Percentiles rank a stretch among this genome's conserved stretches.
Evolutionary conservation across 2,888 invertebrate genomes (phyloP).

Genomic region (Asteroscopus sphinx): DNA sequence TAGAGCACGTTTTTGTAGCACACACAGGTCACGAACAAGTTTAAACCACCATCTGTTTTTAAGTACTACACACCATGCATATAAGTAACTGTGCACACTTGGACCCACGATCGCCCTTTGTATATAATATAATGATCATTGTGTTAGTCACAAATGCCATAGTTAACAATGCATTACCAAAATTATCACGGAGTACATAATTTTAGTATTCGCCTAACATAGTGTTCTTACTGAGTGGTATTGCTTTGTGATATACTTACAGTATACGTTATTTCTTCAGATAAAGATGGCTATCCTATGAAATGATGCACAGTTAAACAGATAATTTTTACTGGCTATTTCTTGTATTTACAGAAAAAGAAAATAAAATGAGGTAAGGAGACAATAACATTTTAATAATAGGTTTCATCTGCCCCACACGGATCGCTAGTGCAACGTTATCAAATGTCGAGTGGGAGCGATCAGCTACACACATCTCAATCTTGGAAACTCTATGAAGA

Average conservation of each 20-base stretch:
- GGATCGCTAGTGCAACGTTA: slow-evolving; percentile 35
- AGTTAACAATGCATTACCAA: slow-evolving; percentile 73
- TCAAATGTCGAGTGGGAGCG: slow-evolving; percentile 17
- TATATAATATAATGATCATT: slow-evolving; percentile 50
- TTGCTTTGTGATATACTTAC: slow-evolving; percentile 90
- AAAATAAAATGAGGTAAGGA: slow-evolving; percentile 73
- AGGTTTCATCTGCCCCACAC: slow-evolving; percentile 43
- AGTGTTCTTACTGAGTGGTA: slow-evolving; percentile 89
- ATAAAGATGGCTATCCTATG: slow-evolving; percentile 92
- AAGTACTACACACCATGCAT: slow-evolving; percentile 86
- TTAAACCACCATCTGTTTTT: slow-evolving; percentile 81
- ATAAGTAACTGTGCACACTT: slow-evolving; percentile 75
- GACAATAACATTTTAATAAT: slow-evolving; percentile 67
- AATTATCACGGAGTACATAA: slow-evolving; percentile 71
- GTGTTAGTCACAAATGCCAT: slow-evolving; percentile 78
- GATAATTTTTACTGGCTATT: slow-evolving; percentile 92
- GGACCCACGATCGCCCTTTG: slow-evolving; percentile 71
- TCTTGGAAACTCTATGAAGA: slow-evolving; percentile 50
- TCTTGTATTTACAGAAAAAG: slow-evolving; percentile 88
- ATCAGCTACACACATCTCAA: slow-evolving; percentile 53
- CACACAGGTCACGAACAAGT: slow-evolving; percentile 71
- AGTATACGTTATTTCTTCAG: slow-evolving; percentile 90
- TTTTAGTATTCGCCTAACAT: slow-evolving; percentile 86
- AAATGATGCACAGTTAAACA: slow-evolving; percentile 94
- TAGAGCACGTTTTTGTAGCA: slow-evolving; percentile 70